Evolutionary conservation across 2,888 invertebrate genomes (phyloP).

Genomic region (Agrochola lota): DNA sequence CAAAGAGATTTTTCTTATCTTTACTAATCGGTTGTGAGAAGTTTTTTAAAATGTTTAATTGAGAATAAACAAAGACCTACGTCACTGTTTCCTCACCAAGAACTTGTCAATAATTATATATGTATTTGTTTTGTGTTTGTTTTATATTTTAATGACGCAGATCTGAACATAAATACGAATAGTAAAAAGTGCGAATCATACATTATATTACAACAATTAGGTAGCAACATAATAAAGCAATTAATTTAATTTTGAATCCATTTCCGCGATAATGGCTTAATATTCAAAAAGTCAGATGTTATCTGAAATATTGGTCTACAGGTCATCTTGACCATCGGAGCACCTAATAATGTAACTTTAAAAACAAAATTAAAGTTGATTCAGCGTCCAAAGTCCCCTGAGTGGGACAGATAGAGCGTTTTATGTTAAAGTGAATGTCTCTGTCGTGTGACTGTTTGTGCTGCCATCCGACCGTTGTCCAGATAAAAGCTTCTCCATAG

Average conservation of each 20-base stretch:
- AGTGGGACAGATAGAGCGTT: slow-evolving; percentile 72
- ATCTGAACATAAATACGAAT: not conserved
- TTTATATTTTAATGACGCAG: not conserved
- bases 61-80: slow-evolving; percentile 1
- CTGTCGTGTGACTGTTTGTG: slow-evolving; percentile 87
- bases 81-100: not conserved
- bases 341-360: slow-evolving; percentile 48
- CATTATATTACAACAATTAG: slow-evolving; percentile 8
- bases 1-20: slow-evolving; percentile 20
- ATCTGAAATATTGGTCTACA: slow-evolving; percentile 38
- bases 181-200: slow-evolving; percentile 26
- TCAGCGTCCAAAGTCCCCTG: slow-evolving; percentile 32
- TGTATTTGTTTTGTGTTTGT: not conserved
- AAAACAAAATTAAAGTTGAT: slow-evolving; percentile 50
- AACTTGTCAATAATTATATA: not conserved
- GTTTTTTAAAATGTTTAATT: slow-evolving; percentile 10
- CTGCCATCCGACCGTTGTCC: slow-evolving; percentile 89
- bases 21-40: slow-evolving; percentile 19
- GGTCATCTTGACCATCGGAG: slow-evolving; percentile 36
- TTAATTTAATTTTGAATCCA: slow-evolving; percentile 33
- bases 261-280: slow-evolving; percentile 25
- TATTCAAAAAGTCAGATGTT: slow-evolving; percentile 36
- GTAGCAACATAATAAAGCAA: slow-evolving; percentile 26
- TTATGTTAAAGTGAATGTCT: slow-evolving; percentile 88
- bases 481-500: slow-evolving; percentile 90